Evolutionary conservation across 2,888 invertebrate genomes (phyloP).

Genomic region (Papilio gigon): DNA sequence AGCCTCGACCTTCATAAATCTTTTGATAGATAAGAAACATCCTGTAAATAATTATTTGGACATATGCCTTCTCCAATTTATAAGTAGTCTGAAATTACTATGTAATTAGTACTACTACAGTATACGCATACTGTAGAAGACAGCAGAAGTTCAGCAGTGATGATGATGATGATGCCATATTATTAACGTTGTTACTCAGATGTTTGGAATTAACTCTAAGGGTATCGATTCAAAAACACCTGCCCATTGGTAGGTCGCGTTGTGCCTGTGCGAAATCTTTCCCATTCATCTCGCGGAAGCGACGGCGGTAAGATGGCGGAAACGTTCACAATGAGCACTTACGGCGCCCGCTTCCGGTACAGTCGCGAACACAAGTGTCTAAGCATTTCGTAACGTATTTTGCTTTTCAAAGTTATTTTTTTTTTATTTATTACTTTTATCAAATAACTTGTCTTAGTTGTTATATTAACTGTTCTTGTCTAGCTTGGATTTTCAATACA

Average conservation of each 20-base stretch:
- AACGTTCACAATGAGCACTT: constrained; percentile 71
- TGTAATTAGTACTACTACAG: no score
- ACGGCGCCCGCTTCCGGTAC: constrained; percentile 71
- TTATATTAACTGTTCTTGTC: no score
- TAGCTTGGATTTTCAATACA: neutral
- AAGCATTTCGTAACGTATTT: neutral
- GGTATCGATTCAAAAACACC: constrained; percentile 33
- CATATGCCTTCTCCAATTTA: no score
- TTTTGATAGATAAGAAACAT: no score
- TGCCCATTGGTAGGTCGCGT: constrained; percentile 28
- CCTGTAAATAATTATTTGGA: no score
- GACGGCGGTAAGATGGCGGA: constrained; percentile 64
- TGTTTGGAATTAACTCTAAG: constrained; percentile 12
- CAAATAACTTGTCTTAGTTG: no score
- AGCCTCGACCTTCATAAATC: no score
- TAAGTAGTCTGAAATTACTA: no score
- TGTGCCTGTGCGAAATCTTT: constrained; percentile 43
- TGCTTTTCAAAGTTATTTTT: neutral
- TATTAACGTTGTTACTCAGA: no score
- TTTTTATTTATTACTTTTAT: neutral
- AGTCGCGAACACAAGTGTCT: constrained; percentile 47
- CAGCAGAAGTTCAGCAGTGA: no score
- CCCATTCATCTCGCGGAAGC: constrained; percentile 62
- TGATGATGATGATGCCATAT: no score
- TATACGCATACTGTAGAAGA: no score